These are phyloP conservation scores for Rhea pennata DNA, from an alignment of 2,113 vertebrate species.

Conservation along the genomic window DNA sequence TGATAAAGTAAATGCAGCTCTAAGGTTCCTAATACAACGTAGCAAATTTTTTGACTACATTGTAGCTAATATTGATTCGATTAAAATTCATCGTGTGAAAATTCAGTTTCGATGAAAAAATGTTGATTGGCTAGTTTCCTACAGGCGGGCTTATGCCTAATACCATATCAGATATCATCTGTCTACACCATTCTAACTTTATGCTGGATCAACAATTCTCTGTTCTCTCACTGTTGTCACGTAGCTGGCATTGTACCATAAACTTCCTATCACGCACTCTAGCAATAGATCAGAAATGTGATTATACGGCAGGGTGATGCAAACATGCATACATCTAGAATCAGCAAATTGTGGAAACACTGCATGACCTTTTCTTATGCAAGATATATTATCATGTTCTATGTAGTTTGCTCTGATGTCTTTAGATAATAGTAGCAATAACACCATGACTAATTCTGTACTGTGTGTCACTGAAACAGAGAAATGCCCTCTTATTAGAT, in stretches of 20 bases:
- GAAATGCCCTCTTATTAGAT: constrained; percentile 6
- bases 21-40: not conserved
- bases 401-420: constrained; percentile 20
- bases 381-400: not conserved
- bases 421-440: constrained; percentile 54
- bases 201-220: constrained; percentile 59
- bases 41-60: not conserved
- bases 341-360: constrained; percentile 29
- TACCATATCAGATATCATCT: constrained; percentile 56
- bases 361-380: constrained; percentile 40
- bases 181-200: constrained; percentile 49
- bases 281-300: constrained; percentile 19
- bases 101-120: constrained; percentile 27
- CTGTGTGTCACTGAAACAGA: not conserved
- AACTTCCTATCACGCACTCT: not conserved
- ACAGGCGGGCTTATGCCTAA: constrained; percentile 45
- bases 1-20: constrained; percentile 14
- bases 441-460: not conserved
- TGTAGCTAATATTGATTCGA: not conserved
- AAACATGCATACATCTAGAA: constrained; percentile 15
- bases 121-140: constrained; percentile 27
- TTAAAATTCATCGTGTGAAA: constrained; percentile 15
- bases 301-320: constrained; percentile 37
- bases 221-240: not conserved
- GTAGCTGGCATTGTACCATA: constrained; percentile 15